phyloP scores from a whole-genome alignment of 2,888 invertebrate genomes.

The Hypercompe scribonia region DNA sequence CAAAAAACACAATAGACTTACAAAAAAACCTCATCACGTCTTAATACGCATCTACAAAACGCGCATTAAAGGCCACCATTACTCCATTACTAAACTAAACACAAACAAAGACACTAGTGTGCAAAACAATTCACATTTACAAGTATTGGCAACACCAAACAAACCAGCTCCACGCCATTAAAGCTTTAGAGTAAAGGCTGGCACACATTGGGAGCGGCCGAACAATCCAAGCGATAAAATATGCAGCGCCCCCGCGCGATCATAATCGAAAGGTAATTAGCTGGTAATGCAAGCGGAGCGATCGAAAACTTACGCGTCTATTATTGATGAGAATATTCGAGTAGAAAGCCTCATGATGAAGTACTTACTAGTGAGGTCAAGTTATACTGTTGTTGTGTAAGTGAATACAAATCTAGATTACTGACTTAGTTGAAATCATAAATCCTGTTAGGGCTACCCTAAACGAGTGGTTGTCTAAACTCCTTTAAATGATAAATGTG shows the following conservation, averaged over 20 bases:
- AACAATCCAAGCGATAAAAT: slow-evolving; percentile 63
- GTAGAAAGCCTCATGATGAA: not conserved
- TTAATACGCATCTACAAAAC: slow-evolving; percentile 1
- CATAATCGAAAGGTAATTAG: slow-evolving; percentile 67
- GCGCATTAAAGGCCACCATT: slow-evolving; percentile 16
- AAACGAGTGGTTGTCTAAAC: not conserved
- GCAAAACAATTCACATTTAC: slow-evolving; percentile 27
- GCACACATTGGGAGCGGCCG: slow-evolving; percentile 48
- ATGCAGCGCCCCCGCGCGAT: slow-evolving; percentile 64
- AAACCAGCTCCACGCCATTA: slow-evolving; percentile 34
- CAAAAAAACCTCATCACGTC: not conserved
- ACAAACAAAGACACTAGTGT: slow-evolving; percentile 14
- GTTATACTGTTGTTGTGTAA: not conserved
- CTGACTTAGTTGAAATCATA: not conserved
- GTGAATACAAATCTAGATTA: not conserved
- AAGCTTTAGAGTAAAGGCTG: slow-evolving; percentile 50
- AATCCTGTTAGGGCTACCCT: not conserved
- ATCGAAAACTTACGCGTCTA: slow-evolving; percentile 43
- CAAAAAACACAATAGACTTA: slow-evolving; percentile 7
- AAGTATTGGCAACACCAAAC: slow-evolving; percentile 46
- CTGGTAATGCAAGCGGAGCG: slow-evolving; percentile 58
- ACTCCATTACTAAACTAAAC: slow-evolving; percentile 36
- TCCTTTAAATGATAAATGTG: not conserved
- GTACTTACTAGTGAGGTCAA: not conserved
- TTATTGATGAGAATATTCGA: slow-evolving; percentile 16